Evolutionary conservation across 2,113 vertebrate species (phyloP), one percentile per base, ranked within the genome.

Genomic region (Gasterosteus nipponicus): DNA sequence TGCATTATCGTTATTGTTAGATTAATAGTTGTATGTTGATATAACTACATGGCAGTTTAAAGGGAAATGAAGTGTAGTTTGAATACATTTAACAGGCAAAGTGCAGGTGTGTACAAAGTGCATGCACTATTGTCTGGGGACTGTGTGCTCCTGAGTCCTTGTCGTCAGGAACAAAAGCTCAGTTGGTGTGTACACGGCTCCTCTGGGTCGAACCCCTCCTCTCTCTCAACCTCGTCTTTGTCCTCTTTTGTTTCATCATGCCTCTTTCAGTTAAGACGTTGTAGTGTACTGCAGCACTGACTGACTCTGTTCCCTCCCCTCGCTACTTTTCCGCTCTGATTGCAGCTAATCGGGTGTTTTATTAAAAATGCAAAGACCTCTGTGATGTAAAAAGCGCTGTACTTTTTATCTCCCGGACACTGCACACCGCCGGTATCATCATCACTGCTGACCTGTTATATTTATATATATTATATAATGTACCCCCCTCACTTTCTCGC

Each of bases 91-190:
- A 58, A 69, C 65, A 26, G 47, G 15, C 10, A 59, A 60, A 46
- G 15, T 66, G 47, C 78, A 81, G 77, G 77, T 67, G 61, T 80
- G 51, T 47, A 44, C 46, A 76, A 41, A 67, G 47, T 69, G 61
- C 68, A 74, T 49, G 65, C 54, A 70, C 69, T 49, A 19, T 75
- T 77, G 77, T 83, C 65, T 83, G 70, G 63, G 44, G 74, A 72
- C 68, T 81, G 63, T 82, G 46, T 59, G 19, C 53, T 77, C 33
- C 19, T 73, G 58, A 86, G 67, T 72, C 12, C 33, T 72, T 62
- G 51, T 72, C 64, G n/a, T 60, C 51, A 18, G 0, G 16, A 67
- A 92, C 89, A 90, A 87, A 79, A 73, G 83, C 85, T 85, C 77
- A 46, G 84, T 57, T 69, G 69, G 78, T 83, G 71, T 81, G 69